A percentile compares a stretch with the other conserved stretches of the same genome.
phyloP scores from a whole-genome alignment of 1,140 invertebrate genomes.

The Caenorhabditis brenneri region DNA sequence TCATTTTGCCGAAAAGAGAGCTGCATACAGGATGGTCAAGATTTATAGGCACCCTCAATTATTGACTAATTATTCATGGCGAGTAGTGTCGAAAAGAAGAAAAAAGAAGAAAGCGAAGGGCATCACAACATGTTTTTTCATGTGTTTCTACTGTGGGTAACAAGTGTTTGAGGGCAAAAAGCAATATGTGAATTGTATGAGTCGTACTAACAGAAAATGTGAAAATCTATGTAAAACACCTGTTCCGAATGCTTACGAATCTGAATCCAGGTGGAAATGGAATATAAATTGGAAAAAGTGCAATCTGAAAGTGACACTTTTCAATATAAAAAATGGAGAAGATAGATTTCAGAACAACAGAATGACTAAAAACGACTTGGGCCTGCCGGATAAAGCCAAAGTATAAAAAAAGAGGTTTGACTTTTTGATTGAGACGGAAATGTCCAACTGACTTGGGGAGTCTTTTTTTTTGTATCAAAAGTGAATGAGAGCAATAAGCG shows the following conservation, averaged over 20 bases:
- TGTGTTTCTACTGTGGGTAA: background rate
- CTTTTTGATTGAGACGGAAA: constrained; percentile 42
- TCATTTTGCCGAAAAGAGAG: background rate
- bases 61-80: constrained; percentile 15
- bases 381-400: background rate
- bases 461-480: constrained; percentile 5
- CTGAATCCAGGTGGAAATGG: background rate
- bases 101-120: background rate
- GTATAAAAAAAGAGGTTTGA: constrained; percentile 20
- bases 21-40: background rate
- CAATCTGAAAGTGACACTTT: background rate
- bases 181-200: background rate
- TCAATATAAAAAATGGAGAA: background rate
- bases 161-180: constrained; percentile 25
- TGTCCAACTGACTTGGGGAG: background rate
- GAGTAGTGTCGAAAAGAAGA: background rate
- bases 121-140: background rate
- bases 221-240: constrained; percentile 15
- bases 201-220: too few species aligned
- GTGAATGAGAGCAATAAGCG: background rate
- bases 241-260: background rate
- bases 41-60: constrained; percentile 4
- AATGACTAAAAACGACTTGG: too few species aligned
- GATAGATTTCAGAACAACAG: too few species aligned
- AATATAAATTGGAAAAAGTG: background rate